phyloP scores from a whole-genome alignment of 2,888 invertebrate genomes.

The Biston stratarius region DNA sequence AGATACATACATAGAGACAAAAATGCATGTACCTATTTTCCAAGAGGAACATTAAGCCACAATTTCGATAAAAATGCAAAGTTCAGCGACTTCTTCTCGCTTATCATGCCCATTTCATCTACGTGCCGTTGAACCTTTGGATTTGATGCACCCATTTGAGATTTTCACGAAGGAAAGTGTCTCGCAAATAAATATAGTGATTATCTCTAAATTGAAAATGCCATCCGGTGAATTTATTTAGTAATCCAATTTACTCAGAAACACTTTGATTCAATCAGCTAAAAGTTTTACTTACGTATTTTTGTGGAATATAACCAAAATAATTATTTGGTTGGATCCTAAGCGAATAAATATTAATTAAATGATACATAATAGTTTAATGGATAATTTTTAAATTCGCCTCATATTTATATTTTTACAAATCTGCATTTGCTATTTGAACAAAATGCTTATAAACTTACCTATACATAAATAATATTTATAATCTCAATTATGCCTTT shows the following conservation, averaged over 20 bases:
- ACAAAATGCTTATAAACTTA: no score
- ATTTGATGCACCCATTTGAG: neutral
- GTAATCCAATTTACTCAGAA: neutral
- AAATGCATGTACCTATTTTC: neutral
- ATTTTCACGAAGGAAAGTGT: neutral
- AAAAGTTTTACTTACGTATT: neutral
- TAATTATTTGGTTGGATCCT: no score
- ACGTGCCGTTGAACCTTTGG: slow-evolving; percentile 1
- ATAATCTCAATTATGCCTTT: no score
- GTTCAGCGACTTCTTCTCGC: neutral
- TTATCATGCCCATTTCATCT: slow-evolving; percentile 9
- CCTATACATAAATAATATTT: no score
- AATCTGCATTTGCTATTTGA: no score
- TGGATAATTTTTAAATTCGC: no score
- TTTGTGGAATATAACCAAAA: neutral
- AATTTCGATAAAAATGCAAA: slow-evolving; percentile 15
- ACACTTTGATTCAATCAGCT: neutral
- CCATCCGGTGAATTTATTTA: neutral
- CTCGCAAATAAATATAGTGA: neutral
- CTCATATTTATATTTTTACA: no score
- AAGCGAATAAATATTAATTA: no score
- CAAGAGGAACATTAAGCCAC: neutral
- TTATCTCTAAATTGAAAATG: slow-evolving; percentile 5
- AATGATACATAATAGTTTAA: no score
- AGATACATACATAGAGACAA: neutral